These are phyloP conservation scores for Chelon auratus DNA, from an alignment of 2,797 vertebrate species.

Conservation along the genomic window DNA sequence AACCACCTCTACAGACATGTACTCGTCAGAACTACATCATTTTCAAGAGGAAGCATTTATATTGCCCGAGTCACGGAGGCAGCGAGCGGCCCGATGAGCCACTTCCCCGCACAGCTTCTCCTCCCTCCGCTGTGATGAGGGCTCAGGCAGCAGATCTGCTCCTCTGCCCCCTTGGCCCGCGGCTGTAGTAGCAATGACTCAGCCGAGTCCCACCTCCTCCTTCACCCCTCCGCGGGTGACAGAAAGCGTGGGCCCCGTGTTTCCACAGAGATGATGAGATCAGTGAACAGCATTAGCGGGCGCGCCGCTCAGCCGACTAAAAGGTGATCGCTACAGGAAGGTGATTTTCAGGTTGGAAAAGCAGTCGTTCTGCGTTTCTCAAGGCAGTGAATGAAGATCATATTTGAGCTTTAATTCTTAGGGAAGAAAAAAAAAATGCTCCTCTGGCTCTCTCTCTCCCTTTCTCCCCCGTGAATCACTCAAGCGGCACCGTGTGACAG, in stretches of 20 bases:
- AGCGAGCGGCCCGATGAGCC: constrained; percentile 22
- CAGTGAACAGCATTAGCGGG: constrained; percentile 46
- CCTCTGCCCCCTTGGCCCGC: constrained; percentile 45
- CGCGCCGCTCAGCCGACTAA: constrained; percentile 3
- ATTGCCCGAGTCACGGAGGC: constrained; percentile 21
- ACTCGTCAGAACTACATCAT: constrained; percentile 23
- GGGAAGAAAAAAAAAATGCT: constrained; percentile 34
- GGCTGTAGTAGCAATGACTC: constrained; percentile 40
- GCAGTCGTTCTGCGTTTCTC: constrained; percentile 32
- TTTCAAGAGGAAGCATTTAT: constrained; percentile 4
- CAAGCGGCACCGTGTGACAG: constrained; percentile 62
- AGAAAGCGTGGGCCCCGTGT: constrained; percentile 11
- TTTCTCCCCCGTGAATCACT: constrained; percentile 28
- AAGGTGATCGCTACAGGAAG: constrained; percentile 38
- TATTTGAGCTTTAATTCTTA: constrained; percentile 44
- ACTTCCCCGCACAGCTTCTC: constrained; percentile 38
- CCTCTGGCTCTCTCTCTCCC: constrained; percentile 22
- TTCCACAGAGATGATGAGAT: constrained; percentile 65
- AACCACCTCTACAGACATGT: constrained; percentile 2
- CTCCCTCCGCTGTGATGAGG: constrained; percentile 25
- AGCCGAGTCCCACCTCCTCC: constrained; percentile 3
- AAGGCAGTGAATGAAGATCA: constrained; percentile 29
- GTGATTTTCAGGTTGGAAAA: constrained; percentile 39
- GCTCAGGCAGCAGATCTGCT: constrained; percentile 39
- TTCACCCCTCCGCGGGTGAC: constrained; percentile 33